Conservation (phyloP, 2,888 invertebrate species). For the Drosophila yooni region DNA sequence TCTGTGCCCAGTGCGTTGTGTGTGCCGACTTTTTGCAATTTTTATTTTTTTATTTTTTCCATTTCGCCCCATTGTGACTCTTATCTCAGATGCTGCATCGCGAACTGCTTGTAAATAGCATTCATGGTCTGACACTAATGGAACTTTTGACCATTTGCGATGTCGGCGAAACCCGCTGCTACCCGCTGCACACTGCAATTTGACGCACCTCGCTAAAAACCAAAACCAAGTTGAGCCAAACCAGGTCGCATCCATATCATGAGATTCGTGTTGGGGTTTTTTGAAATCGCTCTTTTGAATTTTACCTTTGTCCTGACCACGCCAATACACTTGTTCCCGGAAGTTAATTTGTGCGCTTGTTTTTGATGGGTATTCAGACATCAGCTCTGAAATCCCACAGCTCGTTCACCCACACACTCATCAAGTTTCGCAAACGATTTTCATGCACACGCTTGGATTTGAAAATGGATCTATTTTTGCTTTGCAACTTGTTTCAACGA, state of each 20-base stretch:
- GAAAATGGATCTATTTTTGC: background rate
- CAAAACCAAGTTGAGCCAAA: slow-evolving; percentile 9
- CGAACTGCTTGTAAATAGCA: slow-evolving; percentile 71
- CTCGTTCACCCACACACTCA: slow-evolving; percentile 24
- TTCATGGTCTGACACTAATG: slow-evolving; percentile 72
- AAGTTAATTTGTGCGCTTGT: slow-evolving; percentile 33
- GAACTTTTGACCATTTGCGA: slow-evolving; percentile 66
- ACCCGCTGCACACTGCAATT: slow-evolving; percentile 12
- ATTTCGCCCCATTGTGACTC: slow-evolving; percentile 48
- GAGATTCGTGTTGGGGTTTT: slow-evolving; percentile 16
- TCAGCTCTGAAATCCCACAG: slow-evolving; percentile 29
- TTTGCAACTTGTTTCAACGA: background rate
- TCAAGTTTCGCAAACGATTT: slow-evolving; percentile 29
- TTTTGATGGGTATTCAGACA: slow-evolving; percentile 24
- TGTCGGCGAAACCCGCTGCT: slow-evolving; percentile 15
- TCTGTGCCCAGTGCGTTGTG: slow-evolving; percentile 1
- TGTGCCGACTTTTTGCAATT: slow-evolving; percentile 48
- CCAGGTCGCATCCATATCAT: slow-evolving; percentile 20
- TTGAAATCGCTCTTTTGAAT: background rate
- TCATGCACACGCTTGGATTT: background rate
- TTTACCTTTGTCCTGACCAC: slow-evolving; percentile 21
- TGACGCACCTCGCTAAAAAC: slow-evolving; percentile 7
- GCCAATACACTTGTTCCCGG: slow-evolving; percentile 23
- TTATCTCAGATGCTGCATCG: slow-evolving; percentile 65
- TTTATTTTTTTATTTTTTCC: slow-evolving; percentile 29